phyloP scores from a whole-genome alignment of 2,113 vertebrate genomes.

The Oplegnathus fasciatus region DNA sequence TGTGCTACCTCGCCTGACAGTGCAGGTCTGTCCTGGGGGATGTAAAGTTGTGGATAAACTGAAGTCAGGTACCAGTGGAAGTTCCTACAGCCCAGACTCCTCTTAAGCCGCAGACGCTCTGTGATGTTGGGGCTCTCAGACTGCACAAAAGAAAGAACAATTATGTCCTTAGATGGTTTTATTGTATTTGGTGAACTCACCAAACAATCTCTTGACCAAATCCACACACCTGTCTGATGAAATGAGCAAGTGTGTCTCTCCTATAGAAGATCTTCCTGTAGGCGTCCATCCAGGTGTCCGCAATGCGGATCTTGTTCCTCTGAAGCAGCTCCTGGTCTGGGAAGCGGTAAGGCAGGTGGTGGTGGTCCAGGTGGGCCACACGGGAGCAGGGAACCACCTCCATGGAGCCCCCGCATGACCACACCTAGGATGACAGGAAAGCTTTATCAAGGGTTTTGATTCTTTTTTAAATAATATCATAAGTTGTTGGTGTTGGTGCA shows the following conservation, averaged over 20 bases:
- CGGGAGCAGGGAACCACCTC: constrained; percentile 93
- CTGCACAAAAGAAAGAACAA: constrained; percentile 67
- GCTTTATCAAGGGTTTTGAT: background rate
- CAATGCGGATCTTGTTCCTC: constrained; percentile 89
- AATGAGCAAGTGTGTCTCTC: constrained; percentile 85
- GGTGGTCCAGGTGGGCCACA: constrained; percentile 87
- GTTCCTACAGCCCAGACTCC: constrained; percentile 85
- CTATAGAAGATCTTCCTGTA: constrained; percentile 92
- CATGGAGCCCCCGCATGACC: constrained; percentile 92
- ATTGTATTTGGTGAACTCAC: background rate
- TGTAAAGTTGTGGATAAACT: constrained; percentile 87
- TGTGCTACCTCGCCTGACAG: constrained; percentile 89
- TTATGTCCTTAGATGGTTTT: background rate
- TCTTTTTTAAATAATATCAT: background rate
- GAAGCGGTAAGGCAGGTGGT: constrained; percentile 58
- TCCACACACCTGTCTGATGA: constrained; percentile 88
- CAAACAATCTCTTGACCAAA: background rate
- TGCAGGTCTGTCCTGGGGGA: constrained; percentile 77
- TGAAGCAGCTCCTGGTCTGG: constrained; percentile 84
- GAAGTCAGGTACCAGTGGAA: constrained; percentile 93
- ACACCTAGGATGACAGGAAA: constrained; percentile 82
- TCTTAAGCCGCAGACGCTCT: constrained; percentile 87
- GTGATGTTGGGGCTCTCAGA: constrained; percentile 86
- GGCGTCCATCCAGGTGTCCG: constrained; percentile 90
- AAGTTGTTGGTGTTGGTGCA: background rate